A percentile compares a stretch with the other conserved stretches of the same genome.
Evolutionary conservation across 2,113 vertebrate species (phyloP).

Genomic region (Pan troglodytes): NHGRI_mPanTro3-v2.1_pri NC_072408.2:24863501-24864000

Average conservation of each 20-base stretch:
- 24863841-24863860: not conserved
- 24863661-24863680: slow-evolving; percentile 22
- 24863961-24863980: not conserved
- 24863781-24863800: not conserved
- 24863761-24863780: not conserved
- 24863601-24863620: not conserved
- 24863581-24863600: not conserved
- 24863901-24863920: no score
- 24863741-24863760: slow-evolving; percentile 20
- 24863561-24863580: not conserved
- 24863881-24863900: not conserved
- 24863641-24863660: slow-evolving; percentile 1
- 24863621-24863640: slow-evolving; percentile 24
- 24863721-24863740: not conserved
- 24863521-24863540: not conserved
- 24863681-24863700: not conserved
- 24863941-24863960: not conserved
- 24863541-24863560: slow-evolving; percentile 34
- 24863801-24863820: not conserved
- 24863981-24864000: not conserved
- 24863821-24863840: slow-evolving; percentile 1
- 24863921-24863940: not conserved
- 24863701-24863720: not conserved
- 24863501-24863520: not conserved
- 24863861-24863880: not conserved